Evolutionary conservation across 1,140 invertebrate species (phyloP).

Genomic region (Reticulitermes speratus): DNA sequence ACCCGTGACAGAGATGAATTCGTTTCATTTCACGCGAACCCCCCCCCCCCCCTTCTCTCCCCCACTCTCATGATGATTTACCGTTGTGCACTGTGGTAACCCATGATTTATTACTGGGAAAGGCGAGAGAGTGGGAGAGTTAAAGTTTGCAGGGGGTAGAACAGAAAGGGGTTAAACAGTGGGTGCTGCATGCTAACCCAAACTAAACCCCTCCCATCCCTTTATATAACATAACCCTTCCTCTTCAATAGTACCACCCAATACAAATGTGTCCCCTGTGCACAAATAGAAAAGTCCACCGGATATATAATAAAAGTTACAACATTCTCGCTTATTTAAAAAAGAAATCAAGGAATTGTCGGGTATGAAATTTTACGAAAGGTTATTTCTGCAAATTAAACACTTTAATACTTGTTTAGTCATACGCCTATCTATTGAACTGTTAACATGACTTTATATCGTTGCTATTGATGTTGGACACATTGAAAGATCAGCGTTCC

Average conservation of each 20-base stretch:
- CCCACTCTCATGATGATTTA: constrained; percentile 30
- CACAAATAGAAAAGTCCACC: background rate
- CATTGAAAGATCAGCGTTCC: background rate
- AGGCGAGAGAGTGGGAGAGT: background rate
- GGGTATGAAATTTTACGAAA: background rate
- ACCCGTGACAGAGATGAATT: constrained; percentile 31
- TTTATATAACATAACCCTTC: background rate
- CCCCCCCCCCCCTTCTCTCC: background rate
- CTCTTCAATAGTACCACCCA: background rate
- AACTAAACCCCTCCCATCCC: background rate
- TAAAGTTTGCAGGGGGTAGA: constrained; percentile 6
- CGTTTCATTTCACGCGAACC: constrained; percentile 32
- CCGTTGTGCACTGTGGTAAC: constrained; percentile 30
- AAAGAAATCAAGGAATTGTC: background rate
- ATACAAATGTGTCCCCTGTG: background rate
- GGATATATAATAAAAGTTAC: background rate
- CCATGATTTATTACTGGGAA: constrained; percentile 33
- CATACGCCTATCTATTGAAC: background rate
- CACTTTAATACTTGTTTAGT: background rate
- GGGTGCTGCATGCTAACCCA: constrained; percentile 22
- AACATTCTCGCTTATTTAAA: background rate
- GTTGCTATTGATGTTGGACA: background rate
- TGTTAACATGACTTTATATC: background rate
- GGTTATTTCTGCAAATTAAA: background rate
- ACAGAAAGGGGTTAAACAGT: constrained; percentile 14